phyloP scores from a whole-genome alignment of 2,888 invertebrate species.

The Linyphia triangularis region DNA sequence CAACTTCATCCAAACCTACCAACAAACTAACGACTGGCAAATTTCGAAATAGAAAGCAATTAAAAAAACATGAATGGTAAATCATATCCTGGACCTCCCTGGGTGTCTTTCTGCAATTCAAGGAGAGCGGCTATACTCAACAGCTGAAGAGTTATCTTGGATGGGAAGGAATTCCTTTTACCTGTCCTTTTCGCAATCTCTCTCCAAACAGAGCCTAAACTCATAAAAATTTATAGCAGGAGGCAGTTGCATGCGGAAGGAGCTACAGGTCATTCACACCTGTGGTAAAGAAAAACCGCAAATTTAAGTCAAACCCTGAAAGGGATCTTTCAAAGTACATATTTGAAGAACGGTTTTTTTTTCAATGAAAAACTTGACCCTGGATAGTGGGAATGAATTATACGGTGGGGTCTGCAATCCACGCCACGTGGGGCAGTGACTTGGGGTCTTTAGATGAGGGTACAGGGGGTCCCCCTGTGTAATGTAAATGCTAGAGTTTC shows the following conservation, averaged over 20 bases:
- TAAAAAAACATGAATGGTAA: constrained; percentile 5
- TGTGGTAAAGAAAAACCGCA: constrained; percentile 61
- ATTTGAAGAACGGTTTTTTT: constrained; percentile 24
- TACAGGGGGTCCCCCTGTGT: neutral
- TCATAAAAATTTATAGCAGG: constrained; percentile 69
- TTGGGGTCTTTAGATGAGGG: neutral
- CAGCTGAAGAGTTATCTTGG: neutral
- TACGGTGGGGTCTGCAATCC: neutral
- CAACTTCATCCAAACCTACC: neutral
- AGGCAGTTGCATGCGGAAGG: constrained; percentile 59
- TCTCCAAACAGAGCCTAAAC: constrained; percentile 51
- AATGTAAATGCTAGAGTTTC: neutral
- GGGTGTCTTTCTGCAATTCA: constrained; percentile 10
- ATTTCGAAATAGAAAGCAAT: constrained; percentile 8
- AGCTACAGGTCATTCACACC: constrained; percentile 63
- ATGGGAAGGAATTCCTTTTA: constrained; percentile 7
- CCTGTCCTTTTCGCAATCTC: constrained; percentile 41
- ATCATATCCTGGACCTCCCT: neutral
- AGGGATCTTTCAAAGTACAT: constrained; percentile 15
- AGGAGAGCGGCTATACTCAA: neutral
- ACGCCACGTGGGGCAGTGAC: neutral
- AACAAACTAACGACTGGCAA: neutral
- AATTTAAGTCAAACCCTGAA: constrained; percentile 47
- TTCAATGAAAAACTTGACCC: constrained; percentile 27
- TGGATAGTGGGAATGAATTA: neutral